phyloP scores from a whole-genome alignment of 2,888 invertebrate genomes.

The Hyposoter dolosus region DNA sequence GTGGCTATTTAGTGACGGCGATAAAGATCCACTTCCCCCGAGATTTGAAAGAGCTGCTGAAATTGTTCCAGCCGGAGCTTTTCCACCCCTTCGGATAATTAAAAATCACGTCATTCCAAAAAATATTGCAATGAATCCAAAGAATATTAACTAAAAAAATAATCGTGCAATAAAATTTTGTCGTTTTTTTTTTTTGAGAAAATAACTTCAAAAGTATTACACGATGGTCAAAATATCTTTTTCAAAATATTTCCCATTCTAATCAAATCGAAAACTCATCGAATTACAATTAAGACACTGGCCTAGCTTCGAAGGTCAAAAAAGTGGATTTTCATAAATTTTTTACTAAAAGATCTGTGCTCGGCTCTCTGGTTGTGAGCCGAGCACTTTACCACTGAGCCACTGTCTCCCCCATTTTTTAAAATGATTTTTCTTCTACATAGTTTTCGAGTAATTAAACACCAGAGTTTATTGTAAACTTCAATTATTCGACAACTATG shows the following conservation, averaged over 20 bases:
- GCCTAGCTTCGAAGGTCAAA: not conserved
- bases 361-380: too few relatives aligned
- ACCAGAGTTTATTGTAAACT: too few relatives aligned
- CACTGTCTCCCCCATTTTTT: too few relatives aligned
- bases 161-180: not conserved
- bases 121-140: not conserved
- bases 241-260: not conserved
- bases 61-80: constrained; percentile 90
- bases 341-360: too few relatives aligned
- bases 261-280: too few relatives aligned
- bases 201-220: not conserved
- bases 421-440: too few relatives aligned
- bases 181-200: not conserved
- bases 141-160: not conserved
- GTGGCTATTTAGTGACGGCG: constrained; percentile 86
- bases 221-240: not conserved
- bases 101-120: not conserved
- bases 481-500: too few relatives aligned
- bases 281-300: not conserved
- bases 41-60: constrained; percentile 89
- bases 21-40: constrained; percentile 85
- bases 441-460: too few relatives aligned
- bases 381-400: too few relatives aligned
- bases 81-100: constrained; percentile 86
- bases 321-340: too few relatives aligned